These are phyloP conservation scores for Bombus sibiricus DNA, from an alignment of 1,140 invertebrate species.

Conservation along the genomic window DNA sequence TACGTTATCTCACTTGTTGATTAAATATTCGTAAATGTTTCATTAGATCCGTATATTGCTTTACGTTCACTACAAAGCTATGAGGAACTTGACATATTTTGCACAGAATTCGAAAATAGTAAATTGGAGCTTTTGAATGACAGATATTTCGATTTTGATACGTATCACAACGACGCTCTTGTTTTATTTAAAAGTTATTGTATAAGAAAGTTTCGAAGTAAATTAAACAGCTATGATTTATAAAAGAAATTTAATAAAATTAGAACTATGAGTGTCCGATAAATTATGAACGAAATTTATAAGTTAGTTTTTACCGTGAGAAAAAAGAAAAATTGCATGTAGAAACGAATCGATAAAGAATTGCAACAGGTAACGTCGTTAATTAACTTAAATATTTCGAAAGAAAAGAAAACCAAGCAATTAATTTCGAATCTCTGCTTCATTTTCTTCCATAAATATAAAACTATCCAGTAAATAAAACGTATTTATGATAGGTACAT, in stretches of 20 bases:
- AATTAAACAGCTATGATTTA: background rate
- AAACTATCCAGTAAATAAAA: background rate
- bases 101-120: too few relatives aligned
- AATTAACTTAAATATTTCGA: background rate
- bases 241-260: background rate
- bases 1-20: background rate
- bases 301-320: too few relatives aligned
- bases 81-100: background rate
- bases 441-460: background rate
- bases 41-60: conserved; percentile 12
- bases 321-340: background rate
- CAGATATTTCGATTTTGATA: background rate
- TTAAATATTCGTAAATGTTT: conserved; percentile 5
- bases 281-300: too few relatives aligned
- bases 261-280: background rate
- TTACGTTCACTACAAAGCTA: conserved; percentile 6
- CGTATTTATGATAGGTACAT: background rate
- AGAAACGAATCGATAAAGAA: background rate
- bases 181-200: background rate
- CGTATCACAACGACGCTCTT: background rate
- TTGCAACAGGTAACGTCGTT: background rate
- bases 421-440: background rate
- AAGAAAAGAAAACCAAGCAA: background rate
- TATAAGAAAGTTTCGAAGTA: background rate
- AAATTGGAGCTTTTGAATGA: background rate